phyloP scores from a whole-genome alignment of 2,888 invertebrate genomes.

The Clunio marinus region DNA sequence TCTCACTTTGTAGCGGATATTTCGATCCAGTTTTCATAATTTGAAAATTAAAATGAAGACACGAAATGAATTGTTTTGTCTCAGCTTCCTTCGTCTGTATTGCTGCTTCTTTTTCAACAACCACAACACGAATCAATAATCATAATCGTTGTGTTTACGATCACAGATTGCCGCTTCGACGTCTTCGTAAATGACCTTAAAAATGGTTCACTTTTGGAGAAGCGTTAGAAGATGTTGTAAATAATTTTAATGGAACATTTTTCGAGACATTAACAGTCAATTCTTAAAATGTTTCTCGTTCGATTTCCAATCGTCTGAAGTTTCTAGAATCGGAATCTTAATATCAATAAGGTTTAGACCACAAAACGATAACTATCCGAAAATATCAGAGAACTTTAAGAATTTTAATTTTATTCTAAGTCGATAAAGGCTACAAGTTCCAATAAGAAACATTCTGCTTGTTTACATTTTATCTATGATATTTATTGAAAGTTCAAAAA shows the following conservation, averaged over 20 bases:
- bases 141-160: neutral
- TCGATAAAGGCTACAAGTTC: no score
- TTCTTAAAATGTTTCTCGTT: neutral
- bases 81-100: no score
- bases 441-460: no score
- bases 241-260: neutral
- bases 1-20: neutral
- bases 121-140: neutral
- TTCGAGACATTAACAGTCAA: neutral
- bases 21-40: conserved; percentile 12
- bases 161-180: neutral
- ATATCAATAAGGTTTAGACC: no score
- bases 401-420: conserved; percentile 8
- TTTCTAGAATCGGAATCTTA: no score
- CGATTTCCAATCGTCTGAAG: neutral
- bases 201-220: conserved; percentile 29
- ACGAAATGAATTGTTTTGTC: no score
- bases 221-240: neutral
- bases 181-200: conserved; percentile 24
- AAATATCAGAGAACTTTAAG: no score
- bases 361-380: no score
- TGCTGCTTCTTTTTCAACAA: no score
- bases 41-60: no score
- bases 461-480: conserved; percentile 18
- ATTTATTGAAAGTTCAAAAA: conserved; percentile 29